Base-by-base conservation (phyloP, 64 coral and sea anemone species). In the Montipora cactus region DNA sequence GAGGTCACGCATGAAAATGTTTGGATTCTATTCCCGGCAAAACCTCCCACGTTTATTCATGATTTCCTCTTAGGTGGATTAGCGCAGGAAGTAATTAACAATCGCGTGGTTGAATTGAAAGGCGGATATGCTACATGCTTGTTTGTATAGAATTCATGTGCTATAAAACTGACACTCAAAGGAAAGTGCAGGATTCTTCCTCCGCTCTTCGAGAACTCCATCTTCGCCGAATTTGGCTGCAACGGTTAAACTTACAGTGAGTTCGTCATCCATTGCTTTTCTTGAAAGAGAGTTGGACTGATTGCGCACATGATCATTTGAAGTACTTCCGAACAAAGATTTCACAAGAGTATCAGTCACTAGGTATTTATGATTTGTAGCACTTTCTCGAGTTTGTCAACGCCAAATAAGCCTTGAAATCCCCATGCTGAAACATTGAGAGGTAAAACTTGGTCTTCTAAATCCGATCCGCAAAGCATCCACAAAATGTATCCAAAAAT, bases 41-140 rank as follows among this genome's bases (percentile, higher is more conserved):
- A 59, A 84, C 81, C 66, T 64, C 67, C 46, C 28, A 51, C 37
- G 13, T 68, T 9, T 16, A 3, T 45, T 12, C 45, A 69, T 11
- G 11, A 86, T 86, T 71, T 86, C 82, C 82, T 70, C 68, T 51
- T 8, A 49, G 82, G 44, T 20, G 59, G 82, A 72, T 72, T 51
- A 71, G 46, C 13, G 16, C 5, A 86, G 62, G 82, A 86, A 86
- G 67, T 59, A 21, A 70, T 86, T 86, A 86, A 86, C 82, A 71
- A 86, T 71, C 8, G 45, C 66, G 68, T 86, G 62, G 3, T 51
- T 19, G 46, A 45, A 2, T 18, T 12, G 3, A 23, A 50, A 86
- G 47, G n/a, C 82, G 82, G 82, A 72, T 86, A 49, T 86, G 44
- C 66, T 6, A 51, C 71, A 49, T 86, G 44, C 10, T 6, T 86